Conservation (phyloP, 2,888 invertebrate species). For the Lamellibrachia columna region DNA sequence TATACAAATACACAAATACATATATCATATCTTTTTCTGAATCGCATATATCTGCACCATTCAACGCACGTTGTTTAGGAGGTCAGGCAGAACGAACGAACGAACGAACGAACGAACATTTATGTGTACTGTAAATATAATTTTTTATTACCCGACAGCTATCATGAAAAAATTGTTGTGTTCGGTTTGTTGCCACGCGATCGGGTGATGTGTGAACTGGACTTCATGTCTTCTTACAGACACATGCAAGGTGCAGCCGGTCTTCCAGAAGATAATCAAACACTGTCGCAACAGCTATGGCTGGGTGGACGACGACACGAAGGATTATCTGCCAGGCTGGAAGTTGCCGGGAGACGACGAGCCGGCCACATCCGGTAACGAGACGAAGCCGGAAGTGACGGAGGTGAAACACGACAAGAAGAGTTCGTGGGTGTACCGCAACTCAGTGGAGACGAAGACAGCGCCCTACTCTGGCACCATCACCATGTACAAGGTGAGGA, state of each 20-base stretch:
- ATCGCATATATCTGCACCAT: not conserved
- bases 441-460: conserved; percentile 63
- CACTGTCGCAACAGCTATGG: conserved; percentile 63
- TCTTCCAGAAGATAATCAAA: conserved; percentile 49
- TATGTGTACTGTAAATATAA: not conserved
- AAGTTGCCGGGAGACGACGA: conserved; percentile 44
- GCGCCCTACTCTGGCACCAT: conserved; percentile 65
- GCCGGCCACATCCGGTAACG: not conserved
- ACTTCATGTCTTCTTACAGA: conserved; percentile 45
- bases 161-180: not conserved
- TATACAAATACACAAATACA: not conserved
- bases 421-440: conserved; percentile 64
- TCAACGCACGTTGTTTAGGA: not conserved
- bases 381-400: not conserved
- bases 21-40: no score
- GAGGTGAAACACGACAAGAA: conserved; percentile 36
- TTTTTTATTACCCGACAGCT: not conserved
- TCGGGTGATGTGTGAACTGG: not conserved
- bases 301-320: conserved; percentile 64
- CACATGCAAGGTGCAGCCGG: conserved; percentile 54
- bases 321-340: conserved; percentile 59
- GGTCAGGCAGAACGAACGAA: not conserved
- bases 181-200: not conserved
- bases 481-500: conserved; percentile 58
- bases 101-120: not conserved